Base-by-base conservation (phyloP, 2,797 vertebrate species). In the Gymnoscopelus microlampas region DNA sequence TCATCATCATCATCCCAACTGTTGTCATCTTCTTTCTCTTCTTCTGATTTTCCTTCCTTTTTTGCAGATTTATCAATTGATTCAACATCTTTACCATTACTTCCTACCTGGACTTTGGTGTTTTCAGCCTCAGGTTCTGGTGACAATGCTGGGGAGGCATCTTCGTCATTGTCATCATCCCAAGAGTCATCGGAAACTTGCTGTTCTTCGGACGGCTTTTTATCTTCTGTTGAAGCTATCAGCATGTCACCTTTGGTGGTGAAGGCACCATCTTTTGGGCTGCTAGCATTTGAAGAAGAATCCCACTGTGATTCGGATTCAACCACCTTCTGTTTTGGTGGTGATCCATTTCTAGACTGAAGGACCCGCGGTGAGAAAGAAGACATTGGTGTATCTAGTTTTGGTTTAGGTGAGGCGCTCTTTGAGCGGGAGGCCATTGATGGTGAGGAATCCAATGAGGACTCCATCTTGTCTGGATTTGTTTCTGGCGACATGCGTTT, bases 241-340 rank as follows among this genome's bases (percentile, higher is more conserved):
- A 44, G 51, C 26, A 6, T n/a, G 3, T 79, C 58, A 51, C 53
- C 60, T 73, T 74, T 63, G 57, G 15, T 12, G 0, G 29, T 4
- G 5, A 56, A 4, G 32, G 14, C 8, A 9, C 60, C 32, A 53
- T 76, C 26, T 63, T 74, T 72, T 44, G 64, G 70, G 15, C 76
- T 61, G 13, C 82, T 60, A 62, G 71, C 71, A 78, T 84, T 78
- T 73, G 85, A 82, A 3, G 64, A 58, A 11, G 86, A 91, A 79
- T 87, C 75, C 85, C 83, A 90, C n/a, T 83, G 78, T 0, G 83
- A 89, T 35, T 53, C 65, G 8, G 56, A 23, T 47, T 81, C 78
- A 24, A 81, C 80, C 58, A 8, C 54, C 29, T 47, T 23, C 53
- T 19, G 32, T 74, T 71, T 63, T 11, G 1, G 19, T 54, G 56